phyloP scores from a whole-genome alignment of 2,888 invertebrate species.

The Ecdyonurus torrentis region DNA sequence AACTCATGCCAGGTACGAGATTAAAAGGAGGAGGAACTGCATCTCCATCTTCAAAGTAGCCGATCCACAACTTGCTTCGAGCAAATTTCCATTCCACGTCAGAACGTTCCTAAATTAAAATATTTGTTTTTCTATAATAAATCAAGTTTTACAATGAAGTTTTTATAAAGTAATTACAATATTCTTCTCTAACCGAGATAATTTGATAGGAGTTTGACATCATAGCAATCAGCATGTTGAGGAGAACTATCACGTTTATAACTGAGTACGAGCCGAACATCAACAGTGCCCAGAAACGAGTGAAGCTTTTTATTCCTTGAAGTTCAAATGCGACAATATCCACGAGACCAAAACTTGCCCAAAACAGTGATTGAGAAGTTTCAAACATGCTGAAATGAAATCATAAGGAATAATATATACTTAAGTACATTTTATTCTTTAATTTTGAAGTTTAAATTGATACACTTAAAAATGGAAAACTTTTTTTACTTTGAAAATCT shows the following conservation, averaged over 20 bases:
- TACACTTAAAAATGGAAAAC: not conserved
- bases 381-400: constrained; percentile 31
- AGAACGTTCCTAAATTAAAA: constrained; percentile 54
- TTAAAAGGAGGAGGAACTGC: constrained; percentile 92
- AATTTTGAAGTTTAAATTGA: not conserved
- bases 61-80: constrained; percentile 89
- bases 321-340: constrained; percentile 32
- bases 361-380: constrained; percentile 36
- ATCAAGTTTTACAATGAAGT: not conserved
- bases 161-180: not conserved
- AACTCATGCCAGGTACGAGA: constrained; percentile 67
- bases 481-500: constrained; percentile 63
- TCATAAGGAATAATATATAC: not conserved
- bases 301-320: constrained; percentile 22
- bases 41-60: constrained; percentile 85
- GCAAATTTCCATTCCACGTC: constrained; percentile 98
- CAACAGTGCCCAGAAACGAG: constrained; percentile 34
- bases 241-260: constrained; percentile 33
- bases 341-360: constrained; percentile 35
- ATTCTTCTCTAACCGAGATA: constrained; percentile 28
- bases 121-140: not conserved
- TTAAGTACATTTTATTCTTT: not conserved
- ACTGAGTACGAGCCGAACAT: constrained; percentile 36
- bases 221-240: constrained; percentile 40
- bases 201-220: constrained; percentile 37